Base-by-base conservation (phyloP, 2,797 vertebrate genomes). In the Rhinella marina region DNA sequence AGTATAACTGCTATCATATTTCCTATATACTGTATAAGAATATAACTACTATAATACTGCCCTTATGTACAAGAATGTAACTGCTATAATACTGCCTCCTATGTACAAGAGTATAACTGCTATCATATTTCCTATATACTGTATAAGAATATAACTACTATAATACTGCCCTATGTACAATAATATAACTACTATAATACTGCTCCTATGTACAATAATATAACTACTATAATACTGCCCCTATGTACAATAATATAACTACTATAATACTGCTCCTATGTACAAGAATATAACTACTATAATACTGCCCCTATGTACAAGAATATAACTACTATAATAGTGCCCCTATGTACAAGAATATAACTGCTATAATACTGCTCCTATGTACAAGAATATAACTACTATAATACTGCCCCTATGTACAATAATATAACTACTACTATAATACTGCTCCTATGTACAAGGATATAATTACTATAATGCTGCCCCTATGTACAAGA, bases 41-140 rank as follows among this genome's bases (percentile, higher is more conserved):
- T 73, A 73, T 73, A 72, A 73, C 70, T 48, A 73, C 32, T 48
- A 73, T 73, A 73, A 73, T 48, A 73, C 14, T 73, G 29, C 70
- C 0, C 70, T 9, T 11, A 27, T 73, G 19, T 73, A 21, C 70
- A 73, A 73, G 9, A 48, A 41, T 48, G 21, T 73, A 73, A 48
- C 32, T 48, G 23, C 70, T 73, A 48, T 21, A 73, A 41, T 5
- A 41, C 32, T 41, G 32, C 32, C 32, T 9, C 68, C 66, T 29
- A 68, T 29, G 13, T 68, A 68, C 66, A 68, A 29, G 27, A 29
- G 29, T 29, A 68, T 68, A 68, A 29, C 66, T 17, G 17, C 66
- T 68, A 29, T 29, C 29, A 68, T 29, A 68, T 13, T 64, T 41
- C 41, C 12, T 29, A 68, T 29, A n/a, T n/a, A n/a, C n/a, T n/a